Conservation (phyloP, 1,140 invertebrate genomes). For the Teleogryllus occipitalis region DNA sequence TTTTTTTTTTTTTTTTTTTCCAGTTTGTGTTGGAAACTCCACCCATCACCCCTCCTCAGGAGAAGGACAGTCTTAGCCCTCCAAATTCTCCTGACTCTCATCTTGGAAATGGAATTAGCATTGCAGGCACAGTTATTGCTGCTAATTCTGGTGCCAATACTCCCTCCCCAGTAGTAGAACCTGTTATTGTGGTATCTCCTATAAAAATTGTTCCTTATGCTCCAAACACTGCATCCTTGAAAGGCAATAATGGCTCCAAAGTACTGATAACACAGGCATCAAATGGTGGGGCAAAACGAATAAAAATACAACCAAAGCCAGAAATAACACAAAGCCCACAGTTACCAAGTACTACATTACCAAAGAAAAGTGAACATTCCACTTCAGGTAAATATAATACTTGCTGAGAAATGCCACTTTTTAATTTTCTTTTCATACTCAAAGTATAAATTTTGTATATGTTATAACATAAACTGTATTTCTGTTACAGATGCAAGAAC, state of each 20-base stretch:
- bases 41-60: slow-evolving; percentile 36
- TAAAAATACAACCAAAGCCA: slow-evolving; percentile 29
- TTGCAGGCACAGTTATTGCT: slow-evolving; percentile 22
- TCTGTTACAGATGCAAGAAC: slow-evolving; percentile 26
- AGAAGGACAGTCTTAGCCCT: slow-evolving; percentile 24
- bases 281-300: slow-evolving; percentile 27
- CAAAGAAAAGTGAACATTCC: neutral
- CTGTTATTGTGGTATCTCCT: neutral
- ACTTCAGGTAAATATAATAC: neutral
- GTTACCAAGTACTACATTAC: neutral
- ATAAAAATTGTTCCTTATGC: slow-evolving; percentile 2
- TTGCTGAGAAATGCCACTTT: no score
- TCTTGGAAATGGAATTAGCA: slow-evolving; percentile 27
- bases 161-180: neutral
- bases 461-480: slow-evolving; percentile 25
- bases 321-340: slow-evolving; percentile 13
- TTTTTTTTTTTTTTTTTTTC: slow-evolving; percentile 18
- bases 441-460: no score
- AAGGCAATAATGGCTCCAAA: slow-evolving; percentile 26
- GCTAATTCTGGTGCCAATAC: neutral
- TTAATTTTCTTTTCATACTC: no score
- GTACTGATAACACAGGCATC: neutral
- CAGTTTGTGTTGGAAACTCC: slow-evolving; percentile 34
- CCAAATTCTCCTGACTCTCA: slow-evolving; percentile 26
- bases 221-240: slow-evolving; percentile 23